Conservation (phyloP, 2,797 vertebrate species). For the Eulemur mongoz region DNA sequence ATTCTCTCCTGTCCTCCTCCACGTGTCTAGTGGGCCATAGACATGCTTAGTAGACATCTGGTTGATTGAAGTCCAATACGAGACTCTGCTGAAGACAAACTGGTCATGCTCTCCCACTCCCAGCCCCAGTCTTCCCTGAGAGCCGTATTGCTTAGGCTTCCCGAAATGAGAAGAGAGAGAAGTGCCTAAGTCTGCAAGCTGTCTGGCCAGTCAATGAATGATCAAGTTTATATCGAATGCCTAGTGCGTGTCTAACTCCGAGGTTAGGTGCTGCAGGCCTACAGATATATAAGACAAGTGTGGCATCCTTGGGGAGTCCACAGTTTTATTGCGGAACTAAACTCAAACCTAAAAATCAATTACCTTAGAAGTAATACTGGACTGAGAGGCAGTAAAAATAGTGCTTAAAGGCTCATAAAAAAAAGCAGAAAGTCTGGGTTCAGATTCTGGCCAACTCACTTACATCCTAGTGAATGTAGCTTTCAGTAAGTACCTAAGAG, state of each 20-base stretch:
- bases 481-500: neutral
- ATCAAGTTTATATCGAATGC: constrained; percentile 54
- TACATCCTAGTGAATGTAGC: neutral
- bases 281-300: neutral
- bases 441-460: neutral
- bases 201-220: constrained; percentile 11
- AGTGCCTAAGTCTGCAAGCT: neutral
- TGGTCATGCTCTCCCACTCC: neutral
- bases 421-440: neutral
- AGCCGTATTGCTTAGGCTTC: neutral
- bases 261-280: neutral
- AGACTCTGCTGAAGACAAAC: neutral
- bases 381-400: constrained; percentile 58
- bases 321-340: constrained; percentile 66
- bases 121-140: neutral
- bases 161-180: neutral
- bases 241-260: neutral
- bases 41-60: neutral
- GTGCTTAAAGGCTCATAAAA: constrained; percentile 53
- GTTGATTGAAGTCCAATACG: neutral
- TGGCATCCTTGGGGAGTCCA: constrained; percentile 42
- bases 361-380: constrained; percentile 54
- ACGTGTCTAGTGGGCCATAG: accelerated
- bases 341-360: constrained; percentile 73
- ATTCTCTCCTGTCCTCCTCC: neutral